Conservation (phyloP, 2,888 invertebrate species). For the Molorchus minor region DNA sequence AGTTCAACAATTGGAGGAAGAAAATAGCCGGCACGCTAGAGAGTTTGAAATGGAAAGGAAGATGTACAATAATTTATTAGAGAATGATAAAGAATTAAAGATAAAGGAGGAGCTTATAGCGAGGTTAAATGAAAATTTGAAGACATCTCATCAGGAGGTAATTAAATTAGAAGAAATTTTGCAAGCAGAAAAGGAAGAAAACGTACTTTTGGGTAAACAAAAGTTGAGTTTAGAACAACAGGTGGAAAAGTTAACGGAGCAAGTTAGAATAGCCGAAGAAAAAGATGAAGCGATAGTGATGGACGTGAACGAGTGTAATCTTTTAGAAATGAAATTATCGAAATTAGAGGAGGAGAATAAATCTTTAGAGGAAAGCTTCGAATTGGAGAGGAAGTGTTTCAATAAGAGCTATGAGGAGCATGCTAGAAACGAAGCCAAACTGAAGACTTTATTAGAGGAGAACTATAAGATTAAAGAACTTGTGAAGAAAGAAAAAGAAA, state of each 20-base stretch:
- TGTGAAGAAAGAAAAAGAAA: conserved; percentile 5
- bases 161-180: conserved; percentile 23
- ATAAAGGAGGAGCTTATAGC: conserved; percentile 36
- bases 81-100: conserved; percentile 36
- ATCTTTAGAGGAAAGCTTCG: conserved; percentile 38
- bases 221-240: conserved; percentile 39
- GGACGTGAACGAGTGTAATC: conserved; percentile 37
- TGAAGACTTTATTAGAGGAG: conserved; percentile 29
- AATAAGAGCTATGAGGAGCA: conserved; percentile 25
- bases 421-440: conserved; percentile 23
- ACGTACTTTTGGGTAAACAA: conserved; percentile 24
- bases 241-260: conserved; percentile 32
- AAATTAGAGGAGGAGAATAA: conserved; percentile 44
- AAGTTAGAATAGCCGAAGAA: conserved; percentile 39
- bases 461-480: conserved; percentile 25
- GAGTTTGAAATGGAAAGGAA: conserved; percentile 43
- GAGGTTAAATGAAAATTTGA: conserved; percentile 30
- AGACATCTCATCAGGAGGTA: conserved; percentile 16
- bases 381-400: conserved; percentile 39
- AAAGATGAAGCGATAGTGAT: conserved; percentile 36
- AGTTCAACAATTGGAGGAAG: conserved; percentile 40
- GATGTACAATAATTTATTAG: conserved; percentile 38
- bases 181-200: conserved; percentile 23
- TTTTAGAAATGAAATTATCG: conserved; percentile 43
- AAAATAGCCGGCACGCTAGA: conserved; percentile 32